phyloP scores from a whole-genome alignment of 2,113 vertebrate species.

The Oplegnathus fasciatus region DNA sequence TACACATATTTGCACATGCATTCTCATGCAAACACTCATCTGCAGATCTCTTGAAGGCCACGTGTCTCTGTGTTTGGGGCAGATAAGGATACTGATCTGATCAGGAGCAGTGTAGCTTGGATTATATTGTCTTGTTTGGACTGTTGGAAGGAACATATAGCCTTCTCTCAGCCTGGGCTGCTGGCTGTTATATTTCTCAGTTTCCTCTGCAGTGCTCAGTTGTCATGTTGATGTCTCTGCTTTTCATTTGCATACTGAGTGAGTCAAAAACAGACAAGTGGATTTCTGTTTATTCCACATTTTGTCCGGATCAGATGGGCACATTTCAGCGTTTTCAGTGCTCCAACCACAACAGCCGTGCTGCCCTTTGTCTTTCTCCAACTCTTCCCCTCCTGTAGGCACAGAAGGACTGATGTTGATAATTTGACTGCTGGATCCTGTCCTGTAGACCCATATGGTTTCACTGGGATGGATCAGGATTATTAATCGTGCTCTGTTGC shows the following conservation, averaged over 20 bases:
- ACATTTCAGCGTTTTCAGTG: slow-evolving; percentile 29
- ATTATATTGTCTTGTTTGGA: slow-evolving; percentile 17
- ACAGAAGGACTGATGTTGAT: slow-evolving; percentile 56
- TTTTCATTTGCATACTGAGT: slow-evolving; percentile 57
- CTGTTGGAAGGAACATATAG: slow-evolving; percentile 21
- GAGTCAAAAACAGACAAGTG: slow-evolving; percentile 23
- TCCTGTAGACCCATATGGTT: slow-evolving; percentile 61
- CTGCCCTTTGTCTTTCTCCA: slow-evolving; percentile 35
- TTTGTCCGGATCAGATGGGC: slow-evolving; percentile 37
- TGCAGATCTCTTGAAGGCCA: slow-evolving; percentile 1
- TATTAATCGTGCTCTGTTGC: slow-evolving; percentile 65
- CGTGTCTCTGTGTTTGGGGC: not conserved
- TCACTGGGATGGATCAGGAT: slow-evolving; percentile 59
- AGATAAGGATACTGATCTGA: slow-evolving; percentile 31
- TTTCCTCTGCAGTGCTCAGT: slow-evolving; percentile 22
- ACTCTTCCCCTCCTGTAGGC: slow-evolving; percentile 33
- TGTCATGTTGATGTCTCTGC: slow-evolving; percentile 34
- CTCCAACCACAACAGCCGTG: slow-evolving; percentile 19
- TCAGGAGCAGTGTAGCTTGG: not conserved
- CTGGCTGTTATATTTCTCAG: slow-evolving; percentile 5
- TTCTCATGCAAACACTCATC: slow-evolving; percentile 23
- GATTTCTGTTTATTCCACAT: slow-evolving; percentile 40
- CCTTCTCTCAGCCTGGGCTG: slow-evolving; percentile 18
- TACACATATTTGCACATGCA: slow-evolving; percentile 9
- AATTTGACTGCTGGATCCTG: slow-evolving; percentile 62